These are phyloP conservation scores for Thunnus maccoyii DNA, from an alignment of 2,113 vertebrate genomes.

Conservation along the genomic window DNA sequence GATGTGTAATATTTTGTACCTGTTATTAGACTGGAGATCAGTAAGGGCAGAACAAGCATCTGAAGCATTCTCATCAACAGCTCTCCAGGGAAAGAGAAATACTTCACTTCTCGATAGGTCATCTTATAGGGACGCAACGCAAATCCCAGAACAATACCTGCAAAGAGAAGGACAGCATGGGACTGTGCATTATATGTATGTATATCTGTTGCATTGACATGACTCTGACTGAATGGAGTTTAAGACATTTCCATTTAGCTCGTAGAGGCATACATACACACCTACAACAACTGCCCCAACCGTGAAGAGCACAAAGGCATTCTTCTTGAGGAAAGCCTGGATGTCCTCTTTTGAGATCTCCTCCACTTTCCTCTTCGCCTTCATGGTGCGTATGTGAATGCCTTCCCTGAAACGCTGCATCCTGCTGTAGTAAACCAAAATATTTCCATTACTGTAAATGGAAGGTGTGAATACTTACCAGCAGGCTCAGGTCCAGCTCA, in stretches of 20 bases:
- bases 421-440: constrained; percentile 77
- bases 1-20: constrained; percentile 79
- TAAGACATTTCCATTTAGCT: background rate
- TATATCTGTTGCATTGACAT: background rate
- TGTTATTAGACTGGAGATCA: constrained; percentile 96
- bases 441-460: background rate
- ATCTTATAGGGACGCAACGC: constrained; percentile 91
- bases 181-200: background rate
- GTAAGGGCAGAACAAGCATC: constrained; percentile 95
- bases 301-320: constrained; percentile 96
- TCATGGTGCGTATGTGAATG: constrained; percentile 92
- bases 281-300: constrained; percentile 93
- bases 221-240: background rate
- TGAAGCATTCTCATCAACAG: constrained; percentile 98
- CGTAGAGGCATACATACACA: constrained; percentile 77
- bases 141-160: constrained; percentile 94
- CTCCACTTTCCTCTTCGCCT: constrained; percentile 96
- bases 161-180: constrained; percentile 14
- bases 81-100: constrained; percentile 97
- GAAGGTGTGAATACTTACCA: background rate
- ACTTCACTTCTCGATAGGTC: constrained; percentile 94
- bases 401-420: constrained; percentile 94
- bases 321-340: constrained; percentile 92
- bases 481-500: background rate
- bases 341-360: constrained; percentile 95